phyloP scores from a whole-genome alignment of 1,140 invertebrate genomes.

The Agraylea sexmaculata region DNA sequence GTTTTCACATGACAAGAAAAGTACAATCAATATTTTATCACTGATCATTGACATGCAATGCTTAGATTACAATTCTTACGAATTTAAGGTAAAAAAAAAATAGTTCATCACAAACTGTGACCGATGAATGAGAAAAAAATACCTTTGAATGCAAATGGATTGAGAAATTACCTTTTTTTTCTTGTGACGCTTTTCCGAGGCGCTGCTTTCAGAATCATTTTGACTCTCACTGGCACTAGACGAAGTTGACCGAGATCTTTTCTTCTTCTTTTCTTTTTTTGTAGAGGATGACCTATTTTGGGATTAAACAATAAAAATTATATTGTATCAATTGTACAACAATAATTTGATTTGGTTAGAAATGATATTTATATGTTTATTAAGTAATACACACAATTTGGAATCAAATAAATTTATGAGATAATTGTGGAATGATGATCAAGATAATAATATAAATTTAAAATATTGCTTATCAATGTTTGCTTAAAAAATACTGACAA shows the following conservation, averaged over 20 bases:
- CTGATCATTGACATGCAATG: no score
- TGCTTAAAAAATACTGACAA: no score
- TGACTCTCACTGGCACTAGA: slow-evolving; percentile 30
- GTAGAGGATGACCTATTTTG: slow-evolving; percentile 13
- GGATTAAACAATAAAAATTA: no score
- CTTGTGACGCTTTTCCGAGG: slow-evolving; percentile 40
- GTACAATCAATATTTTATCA: no score
- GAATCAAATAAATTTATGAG: not conserved
- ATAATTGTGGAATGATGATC: no score
- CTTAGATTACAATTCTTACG: no score
- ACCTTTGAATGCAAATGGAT: not conserved
- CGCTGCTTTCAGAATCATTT: slow-evolving; percentile 33
- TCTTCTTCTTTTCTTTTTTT: slow-evolving; percentile 41
- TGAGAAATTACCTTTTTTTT: slow-evolving; percentile 41
- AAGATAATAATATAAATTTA: not conserved
- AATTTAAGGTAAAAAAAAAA: slow-evolving; percentile 20
- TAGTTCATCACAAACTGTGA: slow-evolving; percentile 6
- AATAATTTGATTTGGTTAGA: no score
- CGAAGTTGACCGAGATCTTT: slow-evolving; percentile 36
- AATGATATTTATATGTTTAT: not conserved
- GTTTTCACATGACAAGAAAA: no score
- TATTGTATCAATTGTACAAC: no score
- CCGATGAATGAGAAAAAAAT: not conserved
- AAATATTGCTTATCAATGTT: no score
- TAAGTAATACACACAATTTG: not conserved